Conservation (phyloP, 2,888 invertebrate species). For the Agrotis puta region DNA sequence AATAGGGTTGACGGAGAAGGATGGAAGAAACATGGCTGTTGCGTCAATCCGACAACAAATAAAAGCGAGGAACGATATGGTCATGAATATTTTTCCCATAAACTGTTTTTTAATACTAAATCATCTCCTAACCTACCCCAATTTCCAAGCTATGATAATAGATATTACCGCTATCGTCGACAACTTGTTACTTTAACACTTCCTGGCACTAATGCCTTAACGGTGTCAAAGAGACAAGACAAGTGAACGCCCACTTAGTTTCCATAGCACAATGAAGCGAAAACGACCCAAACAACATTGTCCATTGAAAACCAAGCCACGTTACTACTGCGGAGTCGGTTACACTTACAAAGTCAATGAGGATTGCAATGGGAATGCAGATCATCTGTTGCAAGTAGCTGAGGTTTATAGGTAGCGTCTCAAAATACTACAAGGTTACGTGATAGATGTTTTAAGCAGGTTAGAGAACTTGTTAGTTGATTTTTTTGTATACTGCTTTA, state of each 20-base stretch:
- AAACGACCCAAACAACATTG: conserved; percentile 49
- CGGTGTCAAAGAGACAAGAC: conserved; percentile 63
- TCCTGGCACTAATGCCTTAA: conserved; percentile 62
- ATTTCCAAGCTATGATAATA: conserved; percentile 4
- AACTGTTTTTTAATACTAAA: background rate
- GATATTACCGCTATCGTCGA: conserved; percentile 44
- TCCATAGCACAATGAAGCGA: conserved; percentile 56
- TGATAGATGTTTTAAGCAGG: background rate
- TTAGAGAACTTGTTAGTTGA: background rate
- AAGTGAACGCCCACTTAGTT: conserved; percentile 56
- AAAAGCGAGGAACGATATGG: too few species aligned
- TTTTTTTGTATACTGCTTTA: too few species aligned
- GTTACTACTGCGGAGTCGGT: conserved; percentile 41
- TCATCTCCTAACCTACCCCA: background rate
- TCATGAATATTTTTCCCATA: background rate
- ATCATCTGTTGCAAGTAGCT: conserved; percentile 5
- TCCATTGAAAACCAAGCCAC: conserved; percentile 54
- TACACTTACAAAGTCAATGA: conserved; percentile 43
- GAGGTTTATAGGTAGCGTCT: conserved; percentile 12
- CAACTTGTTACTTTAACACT: conserved; percentile 61
- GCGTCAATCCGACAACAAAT: background rate
- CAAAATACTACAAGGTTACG: conserved; percentile 10
- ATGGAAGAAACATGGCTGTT: background rate
- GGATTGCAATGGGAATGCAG: conserved; percentile 31
- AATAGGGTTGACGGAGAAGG: background rate